These are phyloP conservation scores for Sinella curviseta DNA, from an alignment of 1,140 invertebrate genomes.

Conservation along the genomic window DNA sequence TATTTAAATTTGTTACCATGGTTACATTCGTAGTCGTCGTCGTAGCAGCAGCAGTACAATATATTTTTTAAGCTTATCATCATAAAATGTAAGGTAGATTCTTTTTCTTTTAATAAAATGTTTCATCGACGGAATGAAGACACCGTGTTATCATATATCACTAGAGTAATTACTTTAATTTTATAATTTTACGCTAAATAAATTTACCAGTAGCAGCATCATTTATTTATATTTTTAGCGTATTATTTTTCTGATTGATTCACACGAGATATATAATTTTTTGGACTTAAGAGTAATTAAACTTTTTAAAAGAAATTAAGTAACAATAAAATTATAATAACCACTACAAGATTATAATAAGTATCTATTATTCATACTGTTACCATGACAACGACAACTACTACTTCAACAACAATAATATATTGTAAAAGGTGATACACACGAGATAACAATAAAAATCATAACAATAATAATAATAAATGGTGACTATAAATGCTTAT, in stretches of 20 bases:
- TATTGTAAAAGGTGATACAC: too few relatives aligned
- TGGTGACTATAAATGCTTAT: too few relatives aligned
- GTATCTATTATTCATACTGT: too few relatives aligned
- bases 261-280: not conserved
- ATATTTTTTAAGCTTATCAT: not conserved
- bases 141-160: not conserved
- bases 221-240: not conserved
- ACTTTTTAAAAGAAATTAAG: not conserved
- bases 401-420: too few relatives aligned
- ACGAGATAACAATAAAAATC: too few relatives aligned
- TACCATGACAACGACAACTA: too few relatives aligned
- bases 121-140: conserved; percentile 4
- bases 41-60: not conserved
- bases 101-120: not conserved
- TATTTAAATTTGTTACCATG: too few relatives aligned
- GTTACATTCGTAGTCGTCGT: too few relatives aligned
- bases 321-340: too few relatives aligned
- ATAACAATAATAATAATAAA: too few relatives aligned
- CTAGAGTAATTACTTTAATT: not conserved
- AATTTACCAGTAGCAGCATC: not conserved
- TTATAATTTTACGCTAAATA: not conserved
- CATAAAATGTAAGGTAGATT: not conserved
- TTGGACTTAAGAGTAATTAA: not conserved
- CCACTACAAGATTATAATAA: too few relatives aligned
- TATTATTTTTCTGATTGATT: not conserved